Percentiles rank a stretch among this genome's conserved stretches.
Conservation (phyloP, 1,140 invertebrate species). For the Battus philenor region DNA sequence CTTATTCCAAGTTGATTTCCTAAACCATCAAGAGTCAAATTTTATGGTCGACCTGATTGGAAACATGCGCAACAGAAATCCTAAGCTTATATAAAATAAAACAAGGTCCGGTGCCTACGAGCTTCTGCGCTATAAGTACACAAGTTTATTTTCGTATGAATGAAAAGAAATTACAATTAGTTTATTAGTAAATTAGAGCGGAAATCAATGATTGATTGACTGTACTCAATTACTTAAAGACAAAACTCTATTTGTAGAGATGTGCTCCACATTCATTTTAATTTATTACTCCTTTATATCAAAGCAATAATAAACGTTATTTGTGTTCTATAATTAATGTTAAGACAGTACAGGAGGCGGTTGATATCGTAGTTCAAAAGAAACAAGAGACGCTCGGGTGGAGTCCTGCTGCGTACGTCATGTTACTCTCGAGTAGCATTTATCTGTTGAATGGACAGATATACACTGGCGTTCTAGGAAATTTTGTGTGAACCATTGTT, state of each 20-base stretch:
- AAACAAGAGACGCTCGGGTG: constrained; percentile 44
- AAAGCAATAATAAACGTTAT: constrained; percentile 19
- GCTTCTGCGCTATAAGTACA: too few relatives aligned
- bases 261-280: constrained; percentile 6
- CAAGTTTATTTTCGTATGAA: too few relatives aligned
- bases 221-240: constrained; percentile 8
- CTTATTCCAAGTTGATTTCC: too few relatives aligned
- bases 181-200: constrained; percentile 10
- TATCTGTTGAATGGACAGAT: constrained; percentile 26
- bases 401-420: constrained; percentile 42
- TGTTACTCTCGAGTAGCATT: constrained; percentile 30
- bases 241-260: constrained; percentile 17
- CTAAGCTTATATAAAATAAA: too few relatives aligned
- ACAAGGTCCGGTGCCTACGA: too few relatives aligned
- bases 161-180: too few relatives aligned
- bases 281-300: constrained; percentile 13
- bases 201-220: constrained; percentile 11
- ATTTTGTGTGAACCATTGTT: constrained; percentile 12
- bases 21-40: too few relatives aligned
- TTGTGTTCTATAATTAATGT: constrained; percentile 17
- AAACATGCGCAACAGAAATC: too few relatives aligned
- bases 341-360: constrained; percentile 26
- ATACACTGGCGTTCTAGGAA: constrained; percentile 20
- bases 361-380: constrained; percentile 36
- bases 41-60: too few relatives aligned